These are phyloP conservation scores for Chlorodrepanis virens DNA, from an alignment of 2,113 vertebrate species.

Conservation along the genomic window DNA sequence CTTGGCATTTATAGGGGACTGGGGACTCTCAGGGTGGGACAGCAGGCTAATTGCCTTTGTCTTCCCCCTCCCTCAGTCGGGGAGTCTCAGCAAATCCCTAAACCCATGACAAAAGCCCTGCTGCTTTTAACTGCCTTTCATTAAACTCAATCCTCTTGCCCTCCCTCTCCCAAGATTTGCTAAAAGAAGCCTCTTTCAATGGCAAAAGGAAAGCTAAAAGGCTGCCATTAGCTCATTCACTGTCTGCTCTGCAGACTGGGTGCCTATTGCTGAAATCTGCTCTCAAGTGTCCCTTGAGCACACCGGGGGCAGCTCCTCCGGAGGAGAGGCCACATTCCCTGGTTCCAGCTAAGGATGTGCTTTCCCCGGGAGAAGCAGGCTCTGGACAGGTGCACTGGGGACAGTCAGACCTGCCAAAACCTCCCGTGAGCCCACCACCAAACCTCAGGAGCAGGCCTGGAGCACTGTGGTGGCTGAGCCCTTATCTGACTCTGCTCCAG, in stretches of 20 bases:
- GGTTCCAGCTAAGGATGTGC: not conserved
- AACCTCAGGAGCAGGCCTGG: not conserved
- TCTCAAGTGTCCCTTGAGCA: not conserved
- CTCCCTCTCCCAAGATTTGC: not conserved
- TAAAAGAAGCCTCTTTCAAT: slow-evolving; percentile 16
- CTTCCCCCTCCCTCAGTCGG: not conserved
- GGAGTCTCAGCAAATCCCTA: slow-evolving; percentile 9
- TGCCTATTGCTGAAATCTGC: slow-evolving; percentile 47
- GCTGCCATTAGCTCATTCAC: not conserved
- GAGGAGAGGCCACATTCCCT: not conserved
- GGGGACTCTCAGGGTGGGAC: not conserved
- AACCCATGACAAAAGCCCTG: slow-evolving; percentile 48
- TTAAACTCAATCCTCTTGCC: slow-evolving; percentile 29
- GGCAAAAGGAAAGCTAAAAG: slow-evolving; percentile 53
- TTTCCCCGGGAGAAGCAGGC: not conserved
- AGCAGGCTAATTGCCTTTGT: slow-evolving; percentile 37
- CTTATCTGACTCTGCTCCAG: not conserved
- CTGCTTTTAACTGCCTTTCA: slow-evolving; percentile 27
- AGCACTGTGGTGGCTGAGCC: not conserved
- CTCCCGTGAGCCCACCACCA: not conserved
- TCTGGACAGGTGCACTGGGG: not conserved
- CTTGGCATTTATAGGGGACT: slow-evolving; percentile 28
- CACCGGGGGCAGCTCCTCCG: not conserved
- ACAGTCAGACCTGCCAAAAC: not conserved
- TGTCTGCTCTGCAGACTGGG: not conserved